Conservation (phyloP, 2,888 invertebrate genomes). For the Lottia gigantea region DNA sequence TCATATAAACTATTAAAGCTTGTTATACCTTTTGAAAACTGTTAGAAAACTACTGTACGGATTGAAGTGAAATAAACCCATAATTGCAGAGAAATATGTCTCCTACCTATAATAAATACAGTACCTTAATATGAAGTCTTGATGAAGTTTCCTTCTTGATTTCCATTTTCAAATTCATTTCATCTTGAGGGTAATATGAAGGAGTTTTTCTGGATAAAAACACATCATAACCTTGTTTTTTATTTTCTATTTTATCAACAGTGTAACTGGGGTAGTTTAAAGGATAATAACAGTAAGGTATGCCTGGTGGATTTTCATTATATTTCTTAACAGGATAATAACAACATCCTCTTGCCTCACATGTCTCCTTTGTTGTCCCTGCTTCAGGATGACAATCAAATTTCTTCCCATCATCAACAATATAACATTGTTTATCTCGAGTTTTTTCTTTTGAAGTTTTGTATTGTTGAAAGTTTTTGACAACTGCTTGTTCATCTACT, state of each 20-base stretch:
- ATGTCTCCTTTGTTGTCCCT: slow-evolving; percentile 25
- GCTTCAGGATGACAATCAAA: slow-evolving; percentile 53
- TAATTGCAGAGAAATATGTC: too few species aligned
- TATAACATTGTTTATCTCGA: slow-evolving; percentile 25
- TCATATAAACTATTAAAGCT: too few species aligned
- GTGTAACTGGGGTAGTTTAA: slow-evolving; percentile 37
- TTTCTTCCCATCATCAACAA: slow-evolving; percentile 29
- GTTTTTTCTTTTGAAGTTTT: not conserved
- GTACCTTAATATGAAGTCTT: slow-evolving; percentile 49
- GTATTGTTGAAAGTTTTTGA: not conserved
- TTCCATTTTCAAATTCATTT: slow-evolving; percentile 38
- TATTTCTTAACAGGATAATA: slow-evolving; percentile 14
- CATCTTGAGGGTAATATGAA: slow-evolving; percentile 41
- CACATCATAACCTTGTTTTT: slow-evolving; percentile 31
- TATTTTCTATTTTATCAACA: slow-evolving; percentile 24
- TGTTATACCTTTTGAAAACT: too few species aligned
- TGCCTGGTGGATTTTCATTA: slow-evolving; percentile 29
- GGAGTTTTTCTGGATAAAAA: slow-evolving; percentile 30
- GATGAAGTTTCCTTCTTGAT: slow-evolving; percentile 40
- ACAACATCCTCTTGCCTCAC: slow-evolving; percentile 47
- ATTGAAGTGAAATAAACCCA: too few species aligned
- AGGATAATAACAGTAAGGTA: slow-evolving; percentile 51
- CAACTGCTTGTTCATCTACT: not conserved
- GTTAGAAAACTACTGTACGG: too few species aligned
- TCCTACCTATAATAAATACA: too few species aligned